Evolutionary conservation across 1,140 invertebrate genomes (phyloP).

Genomic region (Scaptodrosophila lebanonensis): DNA sequence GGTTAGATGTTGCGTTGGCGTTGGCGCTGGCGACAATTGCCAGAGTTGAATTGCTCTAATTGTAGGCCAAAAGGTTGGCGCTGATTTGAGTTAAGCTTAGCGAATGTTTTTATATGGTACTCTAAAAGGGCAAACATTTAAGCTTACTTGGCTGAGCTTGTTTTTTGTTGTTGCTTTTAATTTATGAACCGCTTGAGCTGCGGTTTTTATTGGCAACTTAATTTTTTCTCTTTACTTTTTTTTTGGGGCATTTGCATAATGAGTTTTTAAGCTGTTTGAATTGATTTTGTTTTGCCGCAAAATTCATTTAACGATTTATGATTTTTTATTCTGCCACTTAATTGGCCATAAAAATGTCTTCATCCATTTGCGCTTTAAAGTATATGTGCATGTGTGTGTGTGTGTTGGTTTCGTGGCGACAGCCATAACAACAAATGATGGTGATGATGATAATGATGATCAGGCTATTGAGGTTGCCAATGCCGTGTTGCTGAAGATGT

Average conservation of each 20-base stretch:
- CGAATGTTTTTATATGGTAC: not conserved
- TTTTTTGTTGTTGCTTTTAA: not conserved
- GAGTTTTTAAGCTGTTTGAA: constrained; percentile 67
- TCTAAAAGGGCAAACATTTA: too few relatives aligned
- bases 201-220: too few relatives aligned
- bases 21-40: constrained; percentile 56
- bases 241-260: constrained; percentile 63
- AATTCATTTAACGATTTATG: constrained; percentile 49
- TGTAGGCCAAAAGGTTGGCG: constrained; percentile 42
- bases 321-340: constrained; percentile 52
- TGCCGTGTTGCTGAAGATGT: too few relatives aligned
- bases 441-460: constrained; percentile 6
- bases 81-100: constrained; percentile 26
- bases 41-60: constrained; percentile 41
- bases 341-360: constrained; percentile 73
- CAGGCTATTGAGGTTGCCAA: too few relatives aligned
- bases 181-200: not conserved
- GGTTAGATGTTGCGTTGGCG: too few relatives aligned
- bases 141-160: too few relatives aligned
- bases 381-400: constrained; percentile 32
- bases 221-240: constrained; percentile 3
- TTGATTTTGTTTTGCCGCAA: constrained; percentile 39
- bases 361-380: constrained; percentile 43
- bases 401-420: too few relatives aligned
- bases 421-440: too few relatives aligned